Conservation (phyloP, 35 echinoderm and acorn worm genomes). For the Heliocidaris tuberculata region DNA sequence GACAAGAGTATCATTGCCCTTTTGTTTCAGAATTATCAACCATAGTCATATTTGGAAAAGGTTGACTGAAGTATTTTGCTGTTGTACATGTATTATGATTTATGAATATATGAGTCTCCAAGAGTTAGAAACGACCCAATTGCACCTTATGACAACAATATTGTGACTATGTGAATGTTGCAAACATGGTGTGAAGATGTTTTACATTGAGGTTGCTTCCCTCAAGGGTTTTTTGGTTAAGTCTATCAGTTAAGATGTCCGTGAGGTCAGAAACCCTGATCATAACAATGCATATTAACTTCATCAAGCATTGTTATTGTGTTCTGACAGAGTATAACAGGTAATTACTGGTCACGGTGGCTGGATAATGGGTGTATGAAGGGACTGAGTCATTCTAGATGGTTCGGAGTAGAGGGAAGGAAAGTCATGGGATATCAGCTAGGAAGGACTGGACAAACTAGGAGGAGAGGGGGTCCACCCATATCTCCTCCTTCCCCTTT, state of each 20-base stretch:
- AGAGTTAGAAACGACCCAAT: too few species aligned
- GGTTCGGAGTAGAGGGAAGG: background rate
- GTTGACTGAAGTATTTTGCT: too few species aligned
- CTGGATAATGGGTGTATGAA: background rate
- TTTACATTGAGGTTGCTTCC: too few species aligned
- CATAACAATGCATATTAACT: background rate
- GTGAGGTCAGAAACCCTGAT: background rate
- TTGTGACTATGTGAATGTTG: too few species aligned
- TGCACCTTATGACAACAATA: too few species aligned
- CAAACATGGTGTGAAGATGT: too few species aligned
- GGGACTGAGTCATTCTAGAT: background rate
- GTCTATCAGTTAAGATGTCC: background rate
- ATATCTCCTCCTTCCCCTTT: background rate
- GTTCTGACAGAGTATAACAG: background rate
- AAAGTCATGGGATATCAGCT: background rate
- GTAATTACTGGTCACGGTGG: conserved; percentile 14
- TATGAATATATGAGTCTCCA: too few species aligned
- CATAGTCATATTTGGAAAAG: too few species aligned
- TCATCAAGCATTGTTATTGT: background rate
- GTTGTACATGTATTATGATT: too few species aligned
- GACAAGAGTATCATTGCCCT: background rate
- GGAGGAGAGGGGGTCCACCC: background rate
- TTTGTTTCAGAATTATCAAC: background rate
- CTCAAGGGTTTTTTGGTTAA: too few species aligned
- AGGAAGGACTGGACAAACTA: background rate